These are phyloP conservation scores for Drosophila falleni DNA, from an alignment of 2,888 invertebrate species.

Conservation along the genomic window DNA sequence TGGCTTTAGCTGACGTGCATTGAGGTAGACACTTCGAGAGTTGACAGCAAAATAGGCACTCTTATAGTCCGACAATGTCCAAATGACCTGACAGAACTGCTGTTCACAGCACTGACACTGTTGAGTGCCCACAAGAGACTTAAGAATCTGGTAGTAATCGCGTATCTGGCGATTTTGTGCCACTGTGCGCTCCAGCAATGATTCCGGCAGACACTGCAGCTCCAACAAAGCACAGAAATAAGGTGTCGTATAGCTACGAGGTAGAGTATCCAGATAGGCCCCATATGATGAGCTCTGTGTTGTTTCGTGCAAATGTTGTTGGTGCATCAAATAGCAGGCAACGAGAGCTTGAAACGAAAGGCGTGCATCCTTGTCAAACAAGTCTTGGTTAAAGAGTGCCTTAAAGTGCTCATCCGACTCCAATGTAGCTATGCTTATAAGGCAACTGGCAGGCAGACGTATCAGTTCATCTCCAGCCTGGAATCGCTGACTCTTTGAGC, in stretches of 20 bases:
- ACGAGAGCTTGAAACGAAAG: conserved; percentile 90
- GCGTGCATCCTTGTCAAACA: conserved; percentile 77
- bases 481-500: conserved; percentile 87
- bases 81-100: conserved; percentile 85
- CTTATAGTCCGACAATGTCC: conserved; percentile 87
- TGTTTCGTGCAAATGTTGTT: conserved; percentile 87
- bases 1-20: conserved; percentile 86
- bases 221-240: conserved; percentile 88
- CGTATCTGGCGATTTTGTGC: conserved; percentile 87
- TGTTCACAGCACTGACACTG: conserved; percentile 85
- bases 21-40: conserved; percentile 92
- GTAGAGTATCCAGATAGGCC: conserved; percentile 90
- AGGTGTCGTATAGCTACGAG: conserved; percentile 89
- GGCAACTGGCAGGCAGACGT: conserved; percentile 87
- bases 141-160: conserved; percentile 64
- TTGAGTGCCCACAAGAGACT: conserved; percentile 28
- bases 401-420: conserved; percentile 87
- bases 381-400: conserved; percentile 83
- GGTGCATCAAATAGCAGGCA: conserved; percentile 90
- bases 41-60: conserved; percentile 95
- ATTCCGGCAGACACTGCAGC: conserved; percentile 87
- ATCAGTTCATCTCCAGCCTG: conserved; percentile 87
- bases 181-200: conserved; percentile 86
- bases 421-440: conserved; percentile 87
- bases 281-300: conserved; percentile 86